phyloP scores from a whole-genome alignment of 2,888 invertebrate species.

The Cacoxenus indagator region DNA sequence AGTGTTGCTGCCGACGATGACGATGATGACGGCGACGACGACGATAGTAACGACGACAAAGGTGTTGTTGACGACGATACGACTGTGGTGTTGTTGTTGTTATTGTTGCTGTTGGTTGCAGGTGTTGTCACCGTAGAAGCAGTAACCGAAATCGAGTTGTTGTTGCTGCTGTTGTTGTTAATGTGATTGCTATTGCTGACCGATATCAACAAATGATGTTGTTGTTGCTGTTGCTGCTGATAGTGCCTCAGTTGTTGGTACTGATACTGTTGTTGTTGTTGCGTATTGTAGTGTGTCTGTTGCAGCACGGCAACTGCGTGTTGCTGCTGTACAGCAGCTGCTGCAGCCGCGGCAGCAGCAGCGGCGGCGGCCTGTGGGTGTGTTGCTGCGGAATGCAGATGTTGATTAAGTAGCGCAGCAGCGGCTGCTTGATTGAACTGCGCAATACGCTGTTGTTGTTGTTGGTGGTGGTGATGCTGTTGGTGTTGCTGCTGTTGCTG shows the following conservation, averaged over 20 bases:
- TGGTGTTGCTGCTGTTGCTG: slow-evolving; percentile 62
- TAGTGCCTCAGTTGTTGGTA: slow-evolving; percentile 54
- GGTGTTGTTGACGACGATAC: slow-evolving; percentile 37
- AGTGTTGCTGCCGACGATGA: slow-evolving; percentile 31
- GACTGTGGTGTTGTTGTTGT: slow-evolving; percentile 9
- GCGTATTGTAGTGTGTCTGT: slow-evolving; percentile 60
- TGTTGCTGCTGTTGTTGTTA: slow-evolving; percentile 49
- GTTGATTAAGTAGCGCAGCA: slow-evolving; percentile 64
- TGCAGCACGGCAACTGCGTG: slow-evolving; percentile 57
- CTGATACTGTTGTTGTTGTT: slow-evolving; percentile 55
- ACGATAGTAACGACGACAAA: slow-evolving; percentile 40
- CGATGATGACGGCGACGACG: slow-evolving; percentile 25
- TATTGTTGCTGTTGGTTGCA: slow-evolving; percentile 34
- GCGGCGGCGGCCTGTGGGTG: slow-evolving; percentile 45
- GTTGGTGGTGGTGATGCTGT: slow-evolving; percentile 46
- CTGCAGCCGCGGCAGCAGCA: slow-evolving; percentile 54
- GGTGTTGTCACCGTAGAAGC: slow-evolving; percentile 45
- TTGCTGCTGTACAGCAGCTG: slow-evolving; percentile 66
- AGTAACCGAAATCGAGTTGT: slow-evolving; percentile 46
- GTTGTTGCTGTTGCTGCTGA: slow-evolving; percentile 53
- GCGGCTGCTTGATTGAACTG: slow-evolving; percentile 63
- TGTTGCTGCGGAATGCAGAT: slow-evolving; percentile 57
- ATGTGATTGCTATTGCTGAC: slow-evolving; percentile 52
- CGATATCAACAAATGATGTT: too few species aligned
- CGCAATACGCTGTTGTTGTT: slow-evolving; percentile 57